phyloP scores from a whole-genome alignment of 1,140 invertebrate genomes.

The Galendromus occidentalis region DNA sequence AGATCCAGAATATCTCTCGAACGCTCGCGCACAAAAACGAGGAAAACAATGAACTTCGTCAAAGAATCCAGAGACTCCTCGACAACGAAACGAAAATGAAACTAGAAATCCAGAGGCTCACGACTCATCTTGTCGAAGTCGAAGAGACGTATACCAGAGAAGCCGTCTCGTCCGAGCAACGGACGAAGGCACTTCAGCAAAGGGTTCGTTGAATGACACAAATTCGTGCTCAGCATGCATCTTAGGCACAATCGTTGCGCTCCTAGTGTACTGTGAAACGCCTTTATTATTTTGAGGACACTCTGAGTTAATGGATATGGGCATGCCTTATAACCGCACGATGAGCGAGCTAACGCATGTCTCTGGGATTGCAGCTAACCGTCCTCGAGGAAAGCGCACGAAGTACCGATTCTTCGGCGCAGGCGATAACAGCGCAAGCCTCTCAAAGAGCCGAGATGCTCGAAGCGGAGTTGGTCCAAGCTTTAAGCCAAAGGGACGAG shows the following conservation, averaged over 20 bases:
- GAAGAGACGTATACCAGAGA: not conserved
- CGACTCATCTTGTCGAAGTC: not conserved
- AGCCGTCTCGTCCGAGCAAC: not conserved
- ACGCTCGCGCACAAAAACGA: not conserved
- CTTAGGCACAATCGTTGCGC: too few species aligned
- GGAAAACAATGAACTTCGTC: not conserved
- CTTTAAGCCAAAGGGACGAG: not conserved
- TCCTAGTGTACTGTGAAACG: too few species aligned
- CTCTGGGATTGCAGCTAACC: not conserved
- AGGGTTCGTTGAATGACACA: not conserved
- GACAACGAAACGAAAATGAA: not conserved
- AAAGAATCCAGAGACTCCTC: not conserved
- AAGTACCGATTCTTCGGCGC: not conserved
- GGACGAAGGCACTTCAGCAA: not conserved
- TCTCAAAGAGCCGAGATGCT: not conserved
- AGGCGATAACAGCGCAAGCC: not conserved
- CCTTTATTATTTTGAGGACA: too few species aligned
- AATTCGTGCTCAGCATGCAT: too few species aligned
- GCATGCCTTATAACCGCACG: too few species aligned
- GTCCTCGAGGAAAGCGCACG: not conserved
- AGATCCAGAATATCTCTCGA: not conserved
- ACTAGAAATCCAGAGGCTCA: not conserved
- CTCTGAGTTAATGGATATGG: too few species aligned
- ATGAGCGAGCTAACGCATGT: too few species aligned
- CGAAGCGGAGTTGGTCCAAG: not conserved